These are phyloP conservation scores for Ormyrus thymus DNA, from an alignment of 2,888 invertebrate species.

Conservation along the genomic window DNA sequence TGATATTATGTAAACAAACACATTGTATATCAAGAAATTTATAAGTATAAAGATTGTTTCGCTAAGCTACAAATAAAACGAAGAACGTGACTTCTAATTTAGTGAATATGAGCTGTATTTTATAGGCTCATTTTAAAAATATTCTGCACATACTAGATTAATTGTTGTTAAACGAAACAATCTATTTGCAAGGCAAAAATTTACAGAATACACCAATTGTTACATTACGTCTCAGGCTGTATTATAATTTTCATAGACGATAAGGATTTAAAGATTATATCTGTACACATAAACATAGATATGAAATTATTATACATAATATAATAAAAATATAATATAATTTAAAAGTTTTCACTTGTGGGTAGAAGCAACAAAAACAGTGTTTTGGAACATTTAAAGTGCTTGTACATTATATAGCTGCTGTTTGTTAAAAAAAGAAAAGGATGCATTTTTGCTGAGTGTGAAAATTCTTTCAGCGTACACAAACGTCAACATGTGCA, in stretches of 20 bases:
- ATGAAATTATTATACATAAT: slow-evolving; percentile 65
- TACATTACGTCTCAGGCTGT: slow-evolving; percentile 70
- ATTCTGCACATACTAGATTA: slow-evolving; percentile 53
- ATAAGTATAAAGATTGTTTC: slow-evolving; percentile 64
- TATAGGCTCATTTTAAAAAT: slow-evolving; percentile 27
- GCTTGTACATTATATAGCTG: slow-evolving; percentile 51
- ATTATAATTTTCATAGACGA: slow-evolving; percentile 70
- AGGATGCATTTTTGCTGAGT: slow-evolving; percentile 54
- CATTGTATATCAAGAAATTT: slow-evolving; percentile 65
- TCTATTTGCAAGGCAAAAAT: slow-evolving; percentile 65
- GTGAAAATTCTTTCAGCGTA: slow-evolving; percentile 41
- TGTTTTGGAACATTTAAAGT: slow-evolving; percentile 56
- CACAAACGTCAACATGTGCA: slow-evolving; percentile 17
- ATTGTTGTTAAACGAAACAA: slow-evolving; percentile 61
- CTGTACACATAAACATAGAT: slow-evolving; percentile 66
- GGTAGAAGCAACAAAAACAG: slow-evolving; percentile 57
- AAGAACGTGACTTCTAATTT: slow-evolving; percentile 37
- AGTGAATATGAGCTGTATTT: slow-evolving; percentile 3
- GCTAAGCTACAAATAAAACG: slow-evolving; percentile 48
- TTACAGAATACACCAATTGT: slow-evolving; percentile 65
- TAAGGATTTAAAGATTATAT: slow-evolving; percentile 59
- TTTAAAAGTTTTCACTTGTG: slow-evolving; percentile 52
- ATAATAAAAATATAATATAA: slow-evolving; percentile 62
- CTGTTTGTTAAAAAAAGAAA: slow-evolving; percentile 53
- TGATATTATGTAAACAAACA: slow-evolving; percentile 64